Base-by-base conservation (phyloP, 2,797 vertebrate genomes). In the Potorous gilbertii region DNA sequence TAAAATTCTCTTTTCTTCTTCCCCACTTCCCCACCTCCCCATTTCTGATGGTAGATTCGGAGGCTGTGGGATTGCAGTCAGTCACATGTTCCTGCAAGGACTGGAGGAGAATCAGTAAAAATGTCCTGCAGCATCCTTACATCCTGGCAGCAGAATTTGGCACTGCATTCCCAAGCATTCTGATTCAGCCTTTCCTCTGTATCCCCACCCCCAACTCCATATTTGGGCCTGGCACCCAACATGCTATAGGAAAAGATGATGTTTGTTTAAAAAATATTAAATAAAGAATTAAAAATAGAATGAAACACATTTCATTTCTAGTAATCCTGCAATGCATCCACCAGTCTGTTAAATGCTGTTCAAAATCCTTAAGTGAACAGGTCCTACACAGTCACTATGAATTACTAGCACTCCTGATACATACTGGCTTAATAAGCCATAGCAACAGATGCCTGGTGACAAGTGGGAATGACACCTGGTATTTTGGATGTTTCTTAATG, bases 41-140 rank as follows among this genome's bases (percentile, higher is more conserved):
- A 34, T 96, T 93, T 94, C 27, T 54, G 11, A 74, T 6, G 74
- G 95, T 95, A 91, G 94, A 74, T 87, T 57, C 89, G 0, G 27
- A 96, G 94, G 96, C 94, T 1, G 14, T 10, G 62, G 97, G 66
- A 94, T 95, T 93, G 96, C 5, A 62, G 93, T 54, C 96, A 93
- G 97, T 98, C 97, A 97, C 94, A 56, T 62, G 96, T 96, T 92
- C 40, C 97, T 96, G 94, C 92, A 56, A 55, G 97, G 97, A 96
- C 98, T 97, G 95, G 97, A 98, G 97, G 96, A 97, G 97, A 97
- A 97, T 94, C 95, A 95, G 96, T 97, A 98, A 97, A 29, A 97
- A 96, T 94, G 74, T 97, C 96, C 97, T 96, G 95, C 97, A 97
- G 97, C 95, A 97, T 96, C 95, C 93, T 95, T 92, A 96, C 95